Evolutionary conservation across 1,140 invertebrate species (phyloP).

Genomic region (Apis laboriosa): DNA sequence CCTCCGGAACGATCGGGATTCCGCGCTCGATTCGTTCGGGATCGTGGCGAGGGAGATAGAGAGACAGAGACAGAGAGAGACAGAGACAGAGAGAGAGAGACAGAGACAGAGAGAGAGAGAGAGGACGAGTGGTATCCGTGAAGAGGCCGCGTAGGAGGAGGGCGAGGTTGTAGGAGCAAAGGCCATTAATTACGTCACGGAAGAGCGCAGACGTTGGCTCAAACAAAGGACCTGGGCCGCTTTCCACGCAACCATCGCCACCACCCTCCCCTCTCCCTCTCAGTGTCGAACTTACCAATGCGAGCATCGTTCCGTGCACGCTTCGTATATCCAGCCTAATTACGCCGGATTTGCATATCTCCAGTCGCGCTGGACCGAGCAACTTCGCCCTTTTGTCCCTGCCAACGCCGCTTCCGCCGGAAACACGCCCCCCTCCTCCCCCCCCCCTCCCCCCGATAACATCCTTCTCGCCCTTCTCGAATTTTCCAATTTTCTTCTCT

Average conservation of each 20-base stretch:
- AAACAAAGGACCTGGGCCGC: constrained; percentile 73
- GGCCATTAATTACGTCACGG: constrained; percentile 80
- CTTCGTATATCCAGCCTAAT: constrained; percentile 77
- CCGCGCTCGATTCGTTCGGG: constrained; percentile 15
- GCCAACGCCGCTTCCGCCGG: constrained; percentile 45
- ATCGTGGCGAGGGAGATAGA: background rate
- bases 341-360: constrained; percentile 75
- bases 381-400: constrained; percentile 59
- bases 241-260: constrained; percentile 26
- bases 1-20: background rate
- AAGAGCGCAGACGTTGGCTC: constrained; percentile 78
- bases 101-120: background rate
- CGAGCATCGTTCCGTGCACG: constrained; percentile 61
- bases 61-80: background rate
- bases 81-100: background rate
- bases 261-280: background rate
- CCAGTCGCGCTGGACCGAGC: constrained; percentile 53
- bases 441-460: constrained; percentile 14
- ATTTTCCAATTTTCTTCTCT: background rate
- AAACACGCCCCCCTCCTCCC: background rate
- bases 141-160: constrained; percentile 8
- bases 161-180: constrained; percentile 61
- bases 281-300: constrained; percentile 63
- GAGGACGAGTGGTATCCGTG: constrained; percentile 6
- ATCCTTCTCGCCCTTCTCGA: background rate